Base-by-base conservation (phyloP, 35 echinoderm and acorn worm genomes). In the Diadema setosum region DNA sequence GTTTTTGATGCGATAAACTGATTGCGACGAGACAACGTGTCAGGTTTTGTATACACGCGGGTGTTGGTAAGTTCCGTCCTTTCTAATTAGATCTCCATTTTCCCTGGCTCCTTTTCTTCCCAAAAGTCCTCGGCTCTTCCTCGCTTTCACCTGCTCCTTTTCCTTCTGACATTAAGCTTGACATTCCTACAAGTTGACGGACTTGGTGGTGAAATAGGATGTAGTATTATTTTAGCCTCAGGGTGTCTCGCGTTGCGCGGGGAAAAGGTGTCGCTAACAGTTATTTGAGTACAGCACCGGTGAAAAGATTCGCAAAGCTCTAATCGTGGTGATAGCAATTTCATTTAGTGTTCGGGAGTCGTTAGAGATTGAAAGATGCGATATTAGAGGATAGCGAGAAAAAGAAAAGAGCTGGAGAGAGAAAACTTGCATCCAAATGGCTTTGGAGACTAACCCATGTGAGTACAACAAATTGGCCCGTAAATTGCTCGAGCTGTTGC, bases 31-130 rank as follows among this genome's bases (percentile, higher is more conserved):
- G 35, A 78, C 73, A 36, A 78, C 33, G 44, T 78, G 73, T 32
- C 73, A 78, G 73, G 21, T 6, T 43, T 78, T 44, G 35, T 78
- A 78, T 78, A 35, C 73, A 78, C 73, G 73, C 40, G 73, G 73
- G 73, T 41, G 29, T 78, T 78, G 27, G 26, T 24, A 36, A 41
- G 33, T 78, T 78, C 37, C 40, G 39, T 42, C 73, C 63, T 67
- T 78, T 78, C 73, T 78, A 78, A 78, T 78, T 78, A 78, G 29
- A 78, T 78, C 73, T 78, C 73, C 73, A 78, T 78, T 78, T 78
- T 78, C 73, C 24, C 37, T 34, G 37, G 63, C 63, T 16, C 44
- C n/a, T n/a, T n/a, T n/a, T n/a, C n/a, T n/a, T n/a, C n/a, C n/a
- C n/a, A n/a, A n/a, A n/a, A n/a, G n/a, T n/a, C n/a, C n/a, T n/a